A percentile compares a stretch with the other conserved stretches of the same genome.
These are phyloP conservation scores for Cherax destructor DNA, from an alignment of 1,140 invertebrate species.

Conservation along the genomic window DNA sequence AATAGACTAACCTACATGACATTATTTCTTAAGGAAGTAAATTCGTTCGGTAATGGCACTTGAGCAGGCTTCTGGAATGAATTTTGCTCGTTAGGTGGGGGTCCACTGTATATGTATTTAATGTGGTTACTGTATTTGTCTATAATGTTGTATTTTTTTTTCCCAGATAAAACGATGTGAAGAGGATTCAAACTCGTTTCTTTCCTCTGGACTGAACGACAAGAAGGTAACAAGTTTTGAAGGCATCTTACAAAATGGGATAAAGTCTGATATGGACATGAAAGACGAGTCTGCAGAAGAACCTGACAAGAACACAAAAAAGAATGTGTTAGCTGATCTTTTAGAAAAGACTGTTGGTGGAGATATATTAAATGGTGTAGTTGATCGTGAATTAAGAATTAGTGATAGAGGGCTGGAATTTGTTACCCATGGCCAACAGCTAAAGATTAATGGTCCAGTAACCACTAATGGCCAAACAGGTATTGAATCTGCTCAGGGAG, in stretches of 20 bases:
- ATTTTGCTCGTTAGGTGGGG: no score
- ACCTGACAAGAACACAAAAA: conserved; percentile 73
- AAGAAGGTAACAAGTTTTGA: conserved; percentile 83
- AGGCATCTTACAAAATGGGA: conserved; percentile 80
- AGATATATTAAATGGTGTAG: conserved; percentile 74
- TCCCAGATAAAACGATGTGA: conserved; percentile 70
- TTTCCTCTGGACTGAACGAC: conserved; percentile 77
- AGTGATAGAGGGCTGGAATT: conserved; percentile 81
- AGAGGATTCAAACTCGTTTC: conserved; percentile 69
- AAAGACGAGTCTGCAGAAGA: conserved; percentile 60
- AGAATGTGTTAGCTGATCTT: conserved; percentile 82
- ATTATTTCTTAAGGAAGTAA: no score
- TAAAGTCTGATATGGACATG: conserved; percentile 70
- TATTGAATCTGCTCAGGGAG: conserved; percentile 69
- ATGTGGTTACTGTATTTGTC: no score
- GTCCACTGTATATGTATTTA: no score
- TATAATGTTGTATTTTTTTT: neutral
- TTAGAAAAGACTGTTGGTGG: conserved; percentile 80
- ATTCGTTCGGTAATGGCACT: no score
- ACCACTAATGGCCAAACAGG: conserved; percentile 73
- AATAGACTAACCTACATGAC: no score
- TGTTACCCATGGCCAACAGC: conserved; percentile 74
- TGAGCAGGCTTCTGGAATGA: no score
- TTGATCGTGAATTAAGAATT: conserved; percentile 79
- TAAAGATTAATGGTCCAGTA: conserved; percentile 73